These are phyloP conservation scores for Lithophane socia DNA, from an alignment of 2,888 invertebrate species.

Conservation along the genomic window DNA sequence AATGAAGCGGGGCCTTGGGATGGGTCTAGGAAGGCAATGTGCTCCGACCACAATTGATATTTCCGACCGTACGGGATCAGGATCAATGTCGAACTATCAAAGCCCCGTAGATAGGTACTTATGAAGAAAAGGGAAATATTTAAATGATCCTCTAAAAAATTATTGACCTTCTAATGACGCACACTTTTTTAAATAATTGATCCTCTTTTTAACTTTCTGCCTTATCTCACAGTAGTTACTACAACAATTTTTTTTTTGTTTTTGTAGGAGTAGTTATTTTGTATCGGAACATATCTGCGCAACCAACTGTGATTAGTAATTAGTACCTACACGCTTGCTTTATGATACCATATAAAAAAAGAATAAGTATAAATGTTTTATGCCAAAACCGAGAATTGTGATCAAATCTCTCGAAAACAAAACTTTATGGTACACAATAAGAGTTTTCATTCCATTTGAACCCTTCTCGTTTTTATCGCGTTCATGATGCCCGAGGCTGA, in stretches of 20 bases:
- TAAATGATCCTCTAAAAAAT: no score
- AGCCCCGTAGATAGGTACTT: not conserved
- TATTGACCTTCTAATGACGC: no score
- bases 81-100: constrained; percentile 45
- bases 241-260: no score
- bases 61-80: constrained; percentile 27
- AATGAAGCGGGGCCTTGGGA: constrained; percentile 42
- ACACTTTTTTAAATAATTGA: no score
- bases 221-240: no score
- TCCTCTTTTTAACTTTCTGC: no score
- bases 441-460: not conserved
- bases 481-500: constrained; percentile 15
- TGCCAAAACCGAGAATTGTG: not conserved
- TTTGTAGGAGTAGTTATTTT: no score
- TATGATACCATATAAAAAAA: not conserved
- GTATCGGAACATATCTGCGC: no score
- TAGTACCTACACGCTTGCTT: not conserved
- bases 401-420: not conserved
- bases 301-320: no score
- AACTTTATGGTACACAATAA: not conserved
- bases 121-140: no score
- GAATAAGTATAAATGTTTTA: no score
- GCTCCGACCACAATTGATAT: constrained; percentile 39
- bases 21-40: constrained; percentile 33
- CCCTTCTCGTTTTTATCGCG: constrained; percentile 28